Evolutionary conservation across 2,888 invertebrate genomes (phyloP).

Genomic region (Phalangium opilio): DNA sequence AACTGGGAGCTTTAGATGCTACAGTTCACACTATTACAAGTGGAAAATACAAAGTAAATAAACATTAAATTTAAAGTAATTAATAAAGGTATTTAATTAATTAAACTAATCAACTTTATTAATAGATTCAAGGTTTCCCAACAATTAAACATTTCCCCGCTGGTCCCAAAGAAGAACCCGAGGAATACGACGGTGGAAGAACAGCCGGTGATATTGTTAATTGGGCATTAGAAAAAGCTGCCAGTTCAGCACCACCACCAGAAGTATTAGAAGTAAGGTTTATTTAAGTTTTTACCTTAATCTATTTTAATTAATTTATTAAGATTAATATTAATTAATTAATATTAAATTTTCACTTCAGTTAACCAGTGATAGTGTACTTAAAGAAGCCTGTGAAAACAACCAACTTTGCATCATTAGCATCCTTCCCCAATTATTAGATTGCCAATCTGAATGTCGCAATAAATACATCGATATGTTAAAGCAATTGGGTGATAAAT

Average conservation of each 20-base stretch:
- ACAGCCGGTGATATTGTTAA: constrained; percentile 73
- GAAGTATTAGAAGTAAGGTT: constrained; percentile 55
- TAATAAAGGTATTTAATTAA: neutral
- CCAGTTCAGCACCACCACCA: constrained; percentile 77
- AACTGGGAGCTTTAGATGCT: constrained; percentile 89
- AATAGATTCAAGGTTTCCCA: constrained; percentile 69
- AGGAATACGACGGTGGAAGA: constrained; percentile 85
- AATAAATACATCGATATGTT: constrained; percentile 66
- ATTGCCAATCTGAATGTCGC: constrained; percentile 84
- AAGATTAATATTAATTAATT: neutral
- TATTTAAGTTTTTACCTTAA: neutral
- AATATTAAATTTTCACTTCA: constrained; percentile 10
- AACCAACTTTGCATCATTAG: constrained; percentile 82
- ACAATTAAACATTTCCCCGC: constrained; percentile 78
- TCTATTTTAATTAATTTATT: neutral
- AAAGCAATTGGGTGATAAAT: constrained; percentile 63
- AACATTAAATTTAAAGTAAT: constrained; percentile 6
- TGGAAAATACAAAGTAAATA: constrained; percentile 53
- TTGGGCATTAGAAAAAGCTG: constrained; percentile 75
- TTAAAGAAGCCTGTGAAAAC: constrained; percentile 63
- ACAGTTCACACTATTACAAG: constrained; percentile 75
- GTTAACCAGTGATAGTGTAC: constrained; percentile 35
- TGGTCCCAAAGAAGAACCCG: constrained; percentile 44
- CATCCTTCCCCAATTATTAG: constrained; percentile 83
- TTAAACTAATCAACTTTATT: constrained; percentile 2